Evolutionary conservation across 1,140 invertebrate genomes (phyloP).

Genomic region (Polyergus mexicanus): DNA sequence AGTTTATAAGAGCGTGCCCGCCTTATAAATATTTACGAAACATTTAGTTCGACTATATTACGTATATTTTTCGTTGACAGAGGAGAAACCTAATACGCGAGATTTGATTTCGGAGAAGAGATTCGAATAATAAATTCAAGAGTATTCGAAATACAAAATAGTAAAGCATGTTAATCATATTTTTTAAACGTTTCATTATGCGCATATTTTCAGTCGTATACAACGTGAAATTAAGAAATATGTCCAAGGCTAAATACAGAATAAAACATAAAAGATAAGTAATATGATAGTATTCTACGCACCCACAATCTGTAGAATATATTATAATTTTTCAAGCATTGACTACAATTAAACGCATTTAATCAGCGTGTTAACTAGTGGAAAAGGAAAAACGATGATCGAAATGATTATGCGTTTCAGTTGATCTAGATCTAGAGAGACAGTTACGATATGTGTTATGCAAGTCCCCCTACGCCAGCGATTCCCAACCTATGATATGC

Average conservation of each 20-base stretch:
- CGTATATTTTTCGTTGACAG: not conserved
- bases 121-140: not conserved
- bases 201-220: not conserved
- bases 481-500: conserved; percentile 17
- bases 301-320: not conserved
- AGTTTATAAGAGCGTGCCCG: not conserved
- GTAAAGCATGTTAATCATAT: not conserved
- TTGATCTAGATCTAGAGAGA: conserved; percentile 50
- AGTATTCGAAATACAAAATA: not conserved
- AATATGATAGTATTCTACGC: conserved; percentile 11
- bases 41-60: not conserved
- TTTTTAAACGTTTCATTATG: not conserved
- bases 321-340: conserved; percentile 42
- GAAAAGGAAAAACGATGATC: conserved; percentile 36
- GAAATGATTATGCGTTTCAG: conserved; percentile 48
- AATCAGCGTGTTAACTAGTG: conserved; percentile 26
- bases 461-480: conserved; percentile 14
- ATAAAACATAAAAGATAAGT: conserved; percentile 50
- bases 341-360: conserved; percentile 33
- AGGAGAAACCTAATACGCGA: not conserved
- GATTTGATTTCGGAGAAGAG: not conserved
- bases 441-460: conserved; percentile 49
- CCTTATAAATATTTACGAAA: not conserved
- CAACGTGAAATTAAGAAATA: conserved; percentile 18
- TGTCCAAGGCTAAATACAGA: conserved; percentile 27